These are phyloP conservation scores for Tetragonula carbonaria DNA, from an alignment of 2,888 invertebrate genomes.

Conservation along the genomic window DNA sequence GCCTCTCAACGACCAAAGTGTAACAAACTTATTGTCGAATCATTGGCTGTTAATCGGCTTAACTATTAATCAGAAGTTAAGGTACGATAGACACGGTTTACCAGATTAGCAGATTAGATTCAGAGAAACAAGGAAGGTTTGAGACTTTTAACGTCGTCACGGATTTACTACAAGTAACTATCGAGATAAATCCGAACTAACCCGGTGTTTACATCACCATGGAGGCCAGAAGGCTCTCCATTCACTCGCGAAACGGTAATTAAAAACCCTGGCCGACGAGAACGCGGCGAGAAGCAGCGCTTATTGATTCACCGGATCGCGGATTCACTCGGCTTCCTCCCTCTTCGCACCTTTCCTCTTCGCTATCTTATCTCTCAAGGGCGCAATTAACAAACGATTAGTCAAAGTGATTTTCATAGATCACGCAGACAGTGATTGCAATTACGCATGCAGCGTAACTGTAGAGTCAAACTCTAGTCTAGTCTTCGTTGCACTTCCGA, in stretches of 20 bases:
- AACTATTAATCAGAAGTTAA: background rate
- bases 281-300: background rate
- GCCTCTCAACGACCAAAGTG: background rate
- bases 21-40: background rate
- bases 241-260: constrained; percentile 11
- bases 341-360: constrained; percentile 1
- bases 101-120: background rate
- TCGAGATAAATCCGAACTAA: background rate
- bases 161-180: background rate
- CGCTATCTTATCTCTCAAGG: constrained; percentile 36
- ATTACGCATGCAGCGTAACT: background rate
- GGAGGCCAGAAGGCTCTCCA: background rate
- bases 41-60: background rate
- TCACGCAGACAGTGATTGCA: background rate
- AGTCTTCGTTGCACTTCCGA: too few species aligned
- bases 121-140: background rate
- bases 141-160: background rate
- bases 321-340: background rate
- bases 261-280: constrained; percentile 11
- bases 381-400: constrained; percentile 45
- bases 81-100: background rate
- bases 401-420: too few species aligned
- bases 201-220: constrained; percentile 28
- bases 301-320: constrained; percentile 23
- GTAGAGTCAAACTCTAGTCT: background rate